A percentile compares a stretch with the other conserved stretches of the same genome.
Conservation (phyloP, 2,888 invertebrate genomes). For the Leucophenga montana region DNA sequence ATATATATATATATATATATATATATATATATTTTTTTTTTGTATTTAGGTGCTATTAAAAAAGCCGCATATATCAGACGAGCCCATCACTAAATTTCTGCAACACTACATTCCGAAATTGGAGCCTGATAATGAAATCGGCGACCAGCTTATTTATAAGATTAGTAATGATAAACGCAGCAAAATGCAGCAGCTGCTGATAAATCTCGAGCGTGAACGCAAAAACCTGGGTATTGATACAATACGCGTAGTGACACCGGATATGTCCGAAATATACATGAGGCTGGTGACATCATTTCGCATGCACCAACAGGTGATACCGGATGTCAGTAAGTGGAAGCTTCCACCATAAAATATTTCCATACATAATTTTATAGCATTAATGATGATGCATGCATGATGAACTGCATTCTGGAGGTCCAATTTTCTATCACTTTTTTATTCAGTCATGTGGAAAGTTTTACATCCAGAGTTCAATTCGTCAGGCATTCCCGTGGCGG, state of each 20-base stretch:
- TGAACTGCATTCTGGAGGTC: too few relatives aligned
- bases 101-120: slow-evolving; percentile 41
- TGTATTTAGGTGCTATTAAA: slow-evolving; percentile 53
- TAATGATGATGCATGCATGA: too few relatives aligned
- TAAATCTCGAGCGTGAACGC: slow-evolving; percentile 56
- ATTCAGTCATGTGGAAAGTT: too few relatives aligned
- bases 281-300: slow-evolving; percentile 52
- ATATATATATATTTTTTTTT: not conserved
- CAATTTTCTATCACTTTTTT: too few relatives aligned
- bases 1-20: too few relatives aligned
- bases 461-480: too few relatives aligned
- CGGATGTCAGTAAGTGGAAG: slow-evolving; percentile 57
- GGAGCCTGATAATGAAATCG: slow-evolving; percentile 61
- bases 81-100: slow-evolving; percentile 56
- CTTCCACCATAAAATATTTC: not conserved
- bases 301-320: slow-evolving; percentile 51
- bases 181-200: slow-evolving; percentile 52
- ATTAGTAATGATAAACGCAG: slow-evolving; percentile 40
- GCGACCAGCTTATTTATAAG: slow-evolving; percentile 57
- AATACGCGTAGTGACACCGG: slow-evolving; percentile 52
- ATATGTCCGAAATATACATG: slow-evolving; percentile 61
- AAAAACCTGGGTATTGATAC: slow-evolving; percentile 53
- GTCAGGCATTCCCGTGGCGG: too few relatives aligned
- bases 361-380: not conserved
- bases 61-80: slow-evolving; percentile 49